phyloP scores from a whole-genome alignment of 2,113 vertebrate species.

The Uria aalge region DNA sequence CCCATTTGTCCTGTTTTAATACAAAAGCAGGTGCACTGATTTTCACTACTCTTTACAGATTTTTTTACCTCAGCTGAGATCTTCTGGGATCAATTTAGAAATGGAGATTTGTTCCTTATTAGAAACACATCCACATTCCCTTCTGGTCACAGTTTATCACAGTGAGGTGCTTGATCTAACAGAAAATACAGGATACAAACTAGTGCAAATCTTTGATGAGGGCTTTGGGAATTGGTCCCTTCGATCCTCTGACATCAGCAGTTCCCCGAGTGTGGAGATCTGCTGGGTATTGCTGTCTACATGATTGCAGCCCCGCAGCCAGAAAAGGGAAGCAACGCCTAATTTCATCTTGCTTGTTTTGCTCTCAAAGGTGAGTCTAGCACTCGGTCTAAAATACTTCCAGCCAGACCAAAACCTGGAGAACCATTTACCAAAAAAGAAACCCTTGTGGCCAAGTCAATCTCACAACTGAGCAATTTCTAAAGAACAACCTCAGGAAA shows the following conservation, averaged over 20 bases:
- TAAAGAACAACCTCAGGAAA: background rate
- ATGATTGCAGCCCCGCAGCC: background rate
- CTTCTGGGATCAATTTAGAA: background rate
- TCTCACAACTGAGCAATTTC: background rate
- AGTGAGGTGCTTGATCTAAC: background rate
- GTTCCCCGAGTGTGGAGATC: background rate
- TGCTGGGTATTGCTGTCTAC: background rate
- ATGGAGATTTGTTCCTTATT: background rate
- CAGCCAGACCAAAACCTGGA: background rate
- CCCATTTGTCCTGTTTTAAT: background rate
- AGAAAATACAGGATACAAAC: background rate
- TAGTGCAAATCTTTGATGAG: background rate
- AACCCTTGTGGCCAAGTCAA: background rate
- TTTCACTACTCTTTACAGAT: background rate
- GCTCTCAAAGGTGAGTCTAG: background rate
- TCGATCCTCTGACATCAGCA: background rate
- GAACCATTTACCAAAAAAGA: background rate
- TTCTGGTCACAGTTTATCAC: background rate
- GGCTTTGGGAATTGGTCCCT: background rate
- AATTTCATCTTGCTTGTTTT: background rate
- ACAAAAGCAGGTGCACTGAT: background rate
- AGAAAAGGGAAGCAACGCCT: background rate
- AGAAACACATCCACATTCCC: background rate
- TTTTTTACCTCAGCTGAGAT: background rate
- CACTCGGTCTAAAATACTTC: background rate